A percentile compares a stretch with the other conserved stretches of the same genome.
phyloP scores from a whole-genome alignment of 2,113 vertebrate species.

The Anseranas semipalmata region DNA sequence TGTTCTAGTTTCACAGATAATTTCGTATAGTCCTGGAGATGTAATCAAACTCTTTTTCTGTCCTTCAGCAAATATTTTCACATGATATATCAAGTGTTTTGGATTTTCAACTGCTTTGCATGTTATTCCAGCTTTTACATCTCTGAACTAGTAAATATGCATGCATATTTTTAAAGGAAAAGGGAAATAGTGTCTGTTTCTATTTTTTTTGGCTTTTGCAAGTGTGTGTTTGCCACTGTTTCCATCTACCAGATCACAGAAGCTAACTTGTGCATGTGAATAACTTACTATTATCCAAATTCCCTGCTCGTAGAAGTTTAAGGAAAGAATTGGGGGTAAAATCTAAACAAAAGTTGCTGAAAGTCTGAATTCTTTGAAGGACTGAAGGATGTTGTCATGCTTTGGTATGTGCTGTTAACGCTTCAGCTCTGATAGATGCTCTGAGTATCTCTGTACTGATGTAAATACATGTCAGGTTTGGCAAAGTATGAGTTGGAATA shows the following conservation, averaged over 20 bases:
- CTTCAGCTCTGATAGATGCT: not conserved
- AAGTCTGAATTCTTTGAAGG: not conserved
- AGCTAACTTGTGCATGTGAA: not conserved
- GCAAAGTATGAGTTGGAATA: not conserved
- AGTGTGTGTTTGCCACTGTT: not conserved
- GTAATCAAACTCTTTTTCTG: not conserved
- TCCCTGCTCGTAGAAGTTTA: not conserved
- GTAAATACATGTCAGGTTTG: not conserved
- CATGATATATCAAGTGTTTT: not conserved
- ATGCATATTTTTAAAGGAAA: not conserved
- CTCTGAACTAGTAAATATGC: not conserved
- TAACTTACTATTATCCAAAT: not conserved
- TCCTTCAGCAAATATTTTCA: slow-evolving; percentile 10
- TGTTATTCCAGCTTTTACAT: not conserved
- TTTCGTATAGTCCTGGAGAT: not conserved
- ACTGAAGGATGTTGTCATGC: not conserved
- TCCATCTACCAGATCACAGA: fast-evolving
- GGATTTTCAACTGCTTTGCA: not conserved
- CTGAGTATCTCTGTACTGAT: not conserved
- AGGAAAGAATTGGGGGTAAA: not conserved
- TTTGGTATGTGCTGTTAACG: not conserved
- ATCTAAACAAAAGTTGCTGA: not conserved
- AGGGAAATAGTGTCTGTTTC: not conserved
- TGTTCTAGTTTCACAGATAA: not conserved
- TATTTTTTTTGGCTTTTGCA: not conserved